Evolutionary conservation across 2,113 vertebrate genomes (phyloP).

Genomic region (Turdus rufiventris): DNA sequence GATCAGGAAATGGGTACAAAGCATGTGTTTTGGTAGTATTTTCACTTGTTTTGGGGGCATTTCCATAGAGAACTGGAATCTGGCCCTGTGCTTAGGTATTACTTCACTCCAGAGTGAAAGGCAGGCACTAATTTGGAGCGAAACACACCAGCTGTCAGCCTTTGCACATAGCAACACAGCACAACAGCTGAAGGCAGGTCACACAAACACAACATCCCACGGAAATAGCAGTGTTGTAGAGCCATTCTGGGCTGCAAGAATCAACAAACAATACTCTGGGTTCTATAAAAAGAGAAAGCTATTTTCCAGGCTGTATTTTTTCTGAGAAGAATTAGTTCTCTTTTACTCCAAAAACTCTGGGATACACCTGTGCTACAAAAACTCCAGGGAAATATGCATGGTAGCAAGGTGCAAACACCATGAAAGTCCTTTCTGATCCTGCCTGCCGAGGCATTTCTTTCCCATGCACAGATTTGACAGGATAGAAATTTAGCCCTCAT

Average conservation of each 20-base stretch:
- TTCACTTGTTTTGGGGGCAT: conserved; percentile 56
- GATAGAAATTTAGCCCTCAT: background rate
- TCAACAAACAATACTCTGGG: background rate
- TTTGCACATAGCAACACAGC: background rate
- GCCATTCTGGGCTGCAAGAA: background rate
- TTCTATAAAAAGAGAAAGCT: background rate
- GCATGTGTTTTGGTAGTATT: conserved; percentile 37
- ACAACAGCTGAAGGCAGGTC: conserved; percentile 19
- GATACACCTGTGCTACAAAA: background rate
- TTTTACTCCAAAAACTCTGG: background rate
- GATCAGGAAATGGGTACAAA: conserved; percentile 51
- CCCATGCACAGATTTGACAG: background rate
- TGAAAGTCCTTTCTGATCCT: background rate
- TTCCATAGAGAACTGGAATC: conserved; percentile 56
- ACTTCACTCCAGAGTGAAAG: background rate
- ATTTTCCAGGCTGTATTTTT: background rate
- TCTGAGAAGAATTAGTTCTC: background rate
- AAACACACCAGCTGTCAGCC: conserved; percentile 29
- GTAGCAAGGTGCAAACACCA: fast-evolving
- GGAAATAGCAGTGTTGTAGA: background rate
- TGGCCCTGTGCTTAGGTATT: background rate
- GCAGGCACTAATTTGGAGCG: background rate
- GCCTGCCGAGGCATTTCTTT: background rate
- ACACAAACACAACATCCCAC: background rate
- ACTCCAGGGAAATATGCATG: background rate